Percentiles rank a stretch among this genome's conserved stretches.
phyloP scores from a whole-genome alignment of 2,888 invertebrate species.

The Melanophora roralis region DNA sequence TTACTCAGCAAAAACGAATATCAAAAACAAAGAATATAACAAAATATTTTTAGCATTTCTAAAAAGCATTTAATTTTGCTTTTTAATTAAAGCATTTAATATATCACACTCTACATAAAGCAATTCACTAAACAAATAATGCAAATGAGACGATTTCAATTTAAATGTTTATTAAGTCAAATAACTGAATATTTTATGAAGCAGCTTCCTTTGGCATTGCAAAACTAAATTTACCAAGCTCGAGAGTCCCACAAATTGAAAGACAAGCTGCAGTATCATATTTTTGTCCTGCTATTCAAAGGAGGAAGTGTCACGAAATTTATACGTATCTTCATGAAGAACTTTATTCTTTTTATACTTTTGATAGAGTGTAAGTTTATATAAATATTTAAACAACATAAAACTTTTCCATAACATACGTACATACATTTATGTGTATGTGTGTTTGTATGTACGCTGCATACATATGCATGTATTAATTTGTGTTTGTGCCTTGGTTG shows the following conservation, averaged over 20 bases:
- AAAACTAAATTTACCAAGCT: not conserved
- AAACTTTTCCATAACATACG: conserved; percentile 52
- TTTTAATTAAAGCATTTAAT: conserved; percentile 56
- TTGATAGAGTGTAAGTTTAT: conserved; percentile 58
- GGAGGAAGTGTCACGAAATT: conserved; percentile 9
- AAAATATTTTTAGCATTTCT: not conserved
- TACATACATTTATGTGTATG: not conserved
- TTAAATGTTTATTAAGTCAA: conserved; percentile 63
- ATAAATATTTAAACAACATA: conserved; percentile 59
- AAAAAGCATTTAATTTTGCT: not conserved
- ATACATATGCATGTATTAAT: too few species aligned
- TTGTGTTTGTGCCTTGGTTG: not conserved
- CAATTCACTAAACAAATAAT: conserved; percentile 60
- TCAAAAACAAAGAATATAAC: not conserved
- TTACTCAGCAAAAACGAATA: too few species aligned
- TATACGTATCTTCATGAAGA: conserved; percentile 13
- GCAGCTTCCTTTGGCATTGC: conserved; percentile 21
- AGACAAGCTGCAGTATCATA: not conserved
- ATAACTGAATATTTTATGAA: conserved; percentile 62
- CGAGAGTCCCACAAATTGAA: not conserved
- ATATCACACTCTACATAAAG: conserved; percentile 48
- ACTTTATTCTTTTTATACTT: conserved; percentile 61
- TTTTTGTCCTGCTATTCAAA: not conserved
- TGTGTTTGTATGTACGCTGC: not conserved
- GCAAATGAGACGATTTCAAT: conserved; percentile 63